phyloP scores from a whole-genome alignment of 2,113 vertebrate genomes.

The Takifugu flavidus region DNA sequence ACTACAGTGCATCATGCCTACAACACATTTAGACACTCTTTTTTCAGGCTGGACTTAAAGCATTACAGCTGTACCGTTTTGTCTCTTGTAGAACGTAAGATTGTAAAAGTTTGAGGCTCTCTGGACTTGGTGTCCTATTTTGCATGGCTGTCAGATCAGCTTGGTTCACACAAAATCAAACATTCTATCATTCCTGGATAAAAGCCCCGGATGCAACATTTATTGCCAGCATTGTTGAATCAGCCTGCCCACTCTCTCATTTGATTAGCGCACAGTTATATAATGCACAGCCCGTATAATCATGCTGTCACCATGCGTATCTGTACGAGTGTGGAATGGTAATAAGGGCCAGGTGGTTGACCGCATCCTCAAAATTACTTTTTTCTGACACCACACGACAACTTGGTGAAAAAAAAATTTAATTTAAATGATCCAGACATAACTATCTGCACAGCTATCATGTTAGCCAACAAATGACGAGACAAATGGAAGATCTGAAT shows the following conservation, averaged over 20 bases:
- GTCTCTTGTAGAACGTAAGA: not conserved
- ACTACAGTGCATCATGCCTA: no score
- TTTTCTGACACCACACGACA: constrained; percentile 35
- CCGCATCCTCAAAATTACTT: constrained; percentile 27
- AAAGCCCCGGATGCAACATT: constrained; percentile 4
- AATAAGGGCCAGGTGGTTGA: constrained; percentile 13
- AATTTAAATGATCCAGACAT: no score
- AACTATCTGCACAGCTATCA: no score
- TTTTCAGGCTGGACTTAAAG: no score
- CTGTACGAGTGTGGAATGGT: constrained; percentile 5
- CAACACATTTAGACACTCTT: no score
- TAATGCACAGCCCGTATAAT: constrained; percentile 2
- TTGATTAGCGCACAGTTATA: constrained; percentile 3
- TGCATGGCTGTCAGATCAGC: not conserved
- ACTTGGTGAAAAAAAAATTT: no score
- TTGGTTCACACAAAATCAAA: not conserved
- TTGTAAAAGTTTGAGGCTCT: not conserved
- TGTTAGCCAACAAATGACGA: no score
- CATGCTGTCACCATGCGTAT: constrained; percentile 13
- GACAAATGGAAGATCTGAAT: no score
- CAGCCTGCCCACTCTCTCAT: constrained; percentile 9
- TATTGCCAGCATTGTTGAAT: constrained; percentile 22
- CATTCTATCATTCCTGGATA: not conserved
- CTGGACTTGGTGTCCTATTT: not conserved
- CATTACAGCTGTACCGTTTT: not conserved